Percentiles rank a stretch among this genome's conserved stretches.
Evolutionary conservation across 2,113 vertebrate genomes (phyloP).

Genomic region (Peucedramus taeniatus): DNA sequence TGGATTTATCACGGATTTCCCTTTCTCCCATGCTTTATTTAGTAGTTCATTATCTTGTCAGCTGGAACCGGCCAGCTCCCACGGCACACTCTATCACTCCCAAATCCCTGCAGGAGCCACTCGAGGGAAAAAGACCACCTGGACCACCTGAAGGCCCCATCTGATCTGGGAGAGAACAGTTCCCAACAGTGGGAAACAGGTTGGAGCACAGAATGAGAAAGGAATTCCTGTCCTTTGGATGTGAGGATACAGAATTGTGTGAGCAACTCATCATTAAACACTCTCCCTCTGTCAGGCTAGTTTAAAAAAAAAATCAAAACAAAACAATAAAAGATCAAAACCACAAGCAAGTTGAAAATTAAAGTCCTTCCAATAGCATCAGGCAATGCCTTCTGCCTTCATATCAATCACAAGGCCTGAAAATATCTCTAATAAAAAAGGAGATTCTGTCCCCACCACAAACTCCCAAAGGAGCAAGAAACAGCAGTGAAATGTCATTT

Average conservation of each 20-base stretch:
- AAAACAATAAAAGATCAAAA: neutral
- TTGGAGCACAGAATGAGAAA: rapidly evolving
- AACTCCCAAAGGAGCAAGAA: neutral
- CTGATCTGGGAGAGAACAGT: neutral
- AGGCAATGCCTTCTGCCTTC: neutral
- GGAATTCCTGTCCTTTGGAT: neutral
- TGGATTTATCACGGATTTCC: conserved; percentile 53
- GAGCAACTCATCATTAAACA: neutral
- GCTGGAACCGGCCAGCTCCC: neutral
- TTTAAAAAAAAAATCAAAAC: neutral
- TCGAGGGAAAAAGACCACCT: neutral
- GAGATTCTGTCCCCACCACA: neutral
- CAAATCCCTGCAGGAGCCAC: neutral
- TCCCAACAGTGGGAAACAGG: neutral
- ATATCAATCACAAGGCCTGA: neutral
- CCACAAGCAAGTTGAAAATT: neutral
- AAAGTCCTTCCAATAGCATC: neutral
- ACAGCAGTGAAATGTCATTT: neutral
- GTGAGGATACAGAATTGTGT: neutral
- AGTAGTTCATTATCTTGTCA: conserved; percentile 62
- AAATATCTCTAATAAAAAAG: neutral
- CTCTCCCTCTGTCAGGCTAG: neutral
- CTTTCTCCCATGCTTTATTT: conserved; percentile 30
- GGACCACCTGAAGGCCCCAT: neutral
- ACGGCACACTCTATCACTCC: neutral